Conservation (phyloP, 1,140 invertebrate species). For the Myzus persicae region DNA sequence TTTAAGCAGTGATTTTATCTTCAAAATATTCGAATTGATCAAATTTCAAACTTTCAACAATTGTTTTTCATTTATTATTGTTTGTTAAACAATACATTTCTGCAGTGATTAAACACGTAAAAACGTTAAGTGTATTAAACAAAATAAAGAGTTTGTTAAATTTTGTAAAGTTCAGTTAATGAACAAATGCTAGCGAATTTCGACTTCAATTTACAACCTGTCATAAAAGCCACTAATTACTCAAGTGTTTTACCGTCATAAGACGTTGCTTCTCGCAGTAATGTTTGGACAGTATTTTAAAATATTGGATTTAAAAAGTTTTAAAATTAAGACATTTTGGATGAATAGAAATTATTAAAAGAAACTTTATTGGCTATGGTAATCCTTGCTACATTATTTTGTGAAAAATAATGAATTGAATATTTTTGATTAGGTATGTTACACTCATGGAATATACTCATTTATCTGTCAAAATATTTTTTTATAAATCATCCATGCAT, state of each 20-base stretch:
- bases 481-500: neutral
- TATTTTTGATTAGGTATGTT: neutral
- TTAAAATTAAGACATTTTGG: neutral
- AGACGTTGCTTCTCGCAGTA: neutral
- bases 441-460: neutral
- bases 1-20: neutral
- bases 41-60: neutral
- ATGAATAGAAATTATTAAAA: neutral
- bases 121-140: neutral
- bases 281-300: neutral
- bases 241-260: neutral
- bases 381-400: neutral
- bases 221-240: constrained; percentile 16
- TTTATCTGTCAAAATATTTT: neutral
- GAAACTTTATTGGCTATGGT: neutral
- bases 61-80: neutral
- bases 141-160: neutral
- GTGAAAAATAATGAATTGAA: neutral
- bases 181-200: neutral
- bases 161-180: neutral
- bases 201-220: neutral
- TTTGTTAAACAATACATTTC: neutral
- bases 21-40: neutral
- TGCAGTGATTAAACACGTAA: neutral
- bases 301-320: neutral